phyloP scores from a whole-genome alignment of 2,888 invertebrate genomes.

The Parnassius apollo region DNA sequence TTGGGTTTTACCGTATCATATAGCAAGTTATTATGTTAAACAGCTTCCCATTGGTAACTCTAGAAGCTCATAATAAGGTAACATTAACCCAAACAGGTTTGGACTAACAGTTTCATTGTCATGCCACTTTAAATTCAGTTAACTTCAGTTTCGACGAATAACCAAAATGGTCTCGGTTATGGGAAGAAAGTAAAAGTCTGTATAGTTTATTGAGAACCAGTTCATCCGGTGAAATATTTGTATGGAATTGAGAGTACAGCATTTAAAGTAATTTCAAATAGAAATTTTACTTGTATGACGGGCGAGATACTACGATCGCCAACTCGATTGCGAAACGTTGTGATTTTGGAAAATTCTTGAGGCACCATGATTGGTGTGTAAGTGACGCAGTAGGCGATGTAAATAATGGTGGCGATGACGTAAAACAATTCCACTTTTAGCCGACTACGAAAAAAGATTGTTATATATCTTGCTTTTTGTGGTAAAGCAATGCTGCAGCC shows the following conservation, averaged over 20 bases:
- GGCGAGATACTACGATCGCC: no score
- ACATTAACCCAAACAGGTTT: slow-evolving; percentile 4
- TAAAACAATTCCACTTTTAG: no score
- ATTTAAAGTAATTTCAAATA: not conserved
- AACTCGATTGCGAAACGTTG: no score
- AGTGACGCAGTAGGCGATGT: no score
- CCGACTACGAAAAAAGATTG: no score
- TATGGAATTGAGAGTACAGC: not conserved
- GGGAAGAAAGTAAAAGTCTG: slow-evolving; percentile 20
- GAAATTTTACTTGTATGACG: not conserved
- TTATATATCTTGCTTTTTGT: no score
- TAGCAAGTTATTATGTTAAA: slow-evolving; percentile 19
- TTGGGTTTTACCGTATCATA: slow-evolving; percentile 16
- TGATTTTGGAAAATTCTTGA: no score
- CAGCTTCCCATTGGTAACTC: not conserved
- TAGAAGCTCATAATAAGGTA: slow-evolving; percentile 7
- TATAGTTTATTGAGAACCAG: slow-evolving; percentile 3
- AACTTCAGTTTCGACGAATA: slow-evolving; percentile 1
- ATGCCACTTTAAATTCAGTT: slow-evolving; percentile 18
- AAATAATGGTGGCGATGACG: no score
- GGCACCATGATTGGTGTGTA: no score
- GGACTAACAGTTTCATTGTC: slow-evolving; percentile 16
- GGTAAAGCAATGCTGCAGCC: no score
- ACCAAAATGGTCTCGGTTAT: slow-evolving; percentile 3
- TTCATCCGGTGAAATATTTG: slow-evolving; percentile 8